phyloP scores from a whole-genome alignment of 2,113 vertebrate genomes.

The Grantiella picta region DNA sequence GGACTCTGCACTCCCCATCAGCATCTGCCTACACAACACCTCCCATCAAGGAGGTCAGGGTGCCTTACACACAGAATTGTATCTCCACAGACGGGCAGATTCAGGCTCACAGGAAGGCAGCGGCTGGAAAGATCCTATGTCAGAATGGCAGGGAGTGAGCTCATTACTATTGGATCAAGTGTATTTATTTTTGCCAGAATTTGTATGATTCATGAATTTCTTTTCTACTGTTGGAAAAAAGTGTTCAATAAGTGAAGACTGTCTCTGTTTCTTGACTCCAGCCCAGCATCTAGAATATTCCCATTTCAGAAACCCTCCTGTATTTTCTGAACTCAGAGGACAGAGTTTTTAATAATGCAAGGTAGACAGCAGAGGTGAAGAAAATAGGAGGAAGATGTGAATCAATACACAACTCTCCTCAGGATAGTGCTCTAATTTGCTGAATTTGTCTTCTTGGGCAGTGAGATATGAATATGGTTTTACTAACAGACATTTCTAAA shows the following conservation, averaged over 20 bases:
- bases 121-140: neutral
- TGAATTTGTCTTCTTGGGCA: neutral
- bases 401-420: neutral
- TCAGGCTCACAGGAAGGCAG: neutral
- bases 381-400: neutral
- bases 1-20: neutral
- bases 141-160: neutral
- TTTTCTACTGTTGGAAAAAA: slow-evolving; percentile 50
- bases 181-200: slow-evolving; percentile 37
- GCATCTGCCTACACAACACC: accelerated
- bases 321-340: neutral
- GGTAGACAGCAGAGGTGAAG: neutral
- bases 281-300: slow-evolving; percentile 20
- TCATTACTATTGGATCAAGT: neutral
- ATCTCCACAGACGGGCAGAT: neutral
- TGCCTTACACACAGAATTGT: neutral
- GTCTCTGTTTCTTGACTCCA: neutral
- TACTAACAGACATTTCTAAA: neutral
- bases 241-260: neutral
- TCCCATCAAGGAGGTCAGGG: neutral
- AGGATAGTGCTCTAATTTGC: neutral
- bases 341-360: neutral
- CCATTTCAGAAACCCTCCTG: neutral
- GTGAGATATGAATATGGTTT: neutral
- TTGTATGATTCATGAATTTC: slow-evolving; percentile 38